These are phyloP conservation scores for Volucella zonaria DNA, from an alignment of 2,888 invertebrate genomes.

Conservation along the genomic window DNA sequence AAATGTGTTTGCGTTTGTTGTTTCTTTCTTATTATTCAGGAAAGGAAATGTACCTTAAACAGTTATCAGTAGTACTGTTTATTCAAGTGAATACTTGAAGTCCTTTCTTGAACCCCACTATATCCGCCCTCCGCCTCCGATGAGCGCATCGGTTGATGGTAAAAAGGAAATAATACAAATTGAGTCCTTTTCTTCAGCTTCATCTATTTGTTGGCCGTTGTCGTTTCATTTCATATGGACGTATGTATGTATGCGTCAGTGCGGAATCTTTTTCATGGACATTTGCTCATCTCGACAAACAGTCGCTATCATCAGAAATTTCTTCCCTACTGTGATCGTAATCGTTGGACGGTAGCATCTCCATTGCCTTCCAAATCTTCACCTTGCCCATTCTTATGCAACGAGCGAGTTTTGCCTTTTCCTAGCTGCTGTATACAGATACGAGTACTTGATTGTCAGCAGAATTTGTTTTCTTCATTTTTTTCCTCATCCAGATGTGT, in stretches of 20 bases:
- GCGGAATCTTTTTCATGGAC: slow-evolving; percentile 12
- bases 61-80: slow-evolving; percentile 37
- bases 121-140: background rate
- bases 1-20: too few species aligned
- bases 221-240: background rate
- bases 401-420: background rate
- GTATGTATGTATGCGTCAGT: background rate
- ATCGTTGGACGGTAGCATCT: slow-evolving; percentile 37
- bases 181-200: slow-evolving; percentile 27
- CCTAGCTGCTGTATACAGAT: background rate
- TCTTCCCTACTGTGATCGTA: slow-evolving; percentile 41
- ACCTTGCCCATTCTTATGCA: background rate
- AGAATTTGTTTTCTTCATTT: slow-evolving; percentile 13
- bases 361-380: slow-evolving; percentile 3
- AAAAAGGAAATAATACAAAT: slow-evolving; percentile 35
- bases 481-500: slow-evolving; percentile 25
- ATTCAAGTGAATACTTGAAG: slow-evolving; percentile 30
- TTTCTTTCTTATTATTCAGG: background rate
- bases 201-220: background rate
- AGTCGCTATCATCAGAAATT: slow-evolving; percentile 31
- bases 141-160: background rate
- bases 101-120: background rate
- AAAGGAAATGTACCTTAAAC: slow-evolving; percentile 33
- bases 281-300: slow-evolving; percentile 30
- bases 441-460: slow-evolving; percentile 37